Evolutionary conservation across 2,888 invertebrate genomes (phyloP), one percentile per base, ranked within the genome.

Genomic region (Netelia fuscicornis): DNA sequence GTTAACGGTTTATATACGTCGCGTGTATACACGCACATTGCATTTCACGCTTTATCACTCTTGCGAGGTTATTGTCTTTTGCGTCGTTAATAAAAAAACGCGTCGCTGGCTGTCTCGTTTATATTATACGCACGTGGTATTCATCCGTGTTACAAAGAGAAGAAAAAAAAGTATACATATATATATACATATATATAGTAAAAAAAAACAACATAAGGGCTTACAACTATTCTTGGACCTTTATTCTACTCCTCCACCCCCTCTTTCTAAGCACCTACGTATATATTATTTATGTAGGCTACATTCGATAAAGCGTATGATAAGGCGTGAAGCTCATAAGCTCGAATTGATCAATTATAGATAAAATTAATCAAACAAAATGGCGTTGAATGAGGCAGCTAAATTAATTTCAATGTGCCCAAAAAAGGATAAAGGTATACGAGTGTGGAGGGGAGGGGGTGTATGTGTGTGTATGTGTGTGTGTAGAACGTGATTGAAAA

Each of bases 41-140:
- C 91, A 89, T 91, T 85, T 85, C 89, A 90, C 89, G 90, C 90
- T 92, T 91, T 90, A 91, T 92, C 91, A 91, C 91, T 90, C 90
- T 88, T 87, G 89, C 89, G 88, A 89, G 89, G 89, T 91, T 91
- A 91, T 91, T 91, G 90, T 91, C 91, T 91, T 86, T 88, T 87
- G 88, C 87, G 89, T 89, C 88, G 85, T 71, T 83, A 83, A 83
- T 83, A 85, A 83, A 80, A 78, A 79, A 75, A 67, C 23, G 48
- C 54, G 64, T 71, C 71, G 70, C 30, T 70, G 70, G 56, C 76
- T 74, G 72, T 72, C 58, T 81, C 78, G 78, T 79, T 79, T 79
- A 72, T 68, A 54, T 65, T 65, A 68, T 65, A 81, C 86, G 81
- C 74, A 80, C 70, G 67, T 77, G 52, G 71, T 84, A 64, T 25